phyloP scores from a whole-genome alignment of 2,113 vertebrate genomes.

The Cepphus grylle region DNA sequence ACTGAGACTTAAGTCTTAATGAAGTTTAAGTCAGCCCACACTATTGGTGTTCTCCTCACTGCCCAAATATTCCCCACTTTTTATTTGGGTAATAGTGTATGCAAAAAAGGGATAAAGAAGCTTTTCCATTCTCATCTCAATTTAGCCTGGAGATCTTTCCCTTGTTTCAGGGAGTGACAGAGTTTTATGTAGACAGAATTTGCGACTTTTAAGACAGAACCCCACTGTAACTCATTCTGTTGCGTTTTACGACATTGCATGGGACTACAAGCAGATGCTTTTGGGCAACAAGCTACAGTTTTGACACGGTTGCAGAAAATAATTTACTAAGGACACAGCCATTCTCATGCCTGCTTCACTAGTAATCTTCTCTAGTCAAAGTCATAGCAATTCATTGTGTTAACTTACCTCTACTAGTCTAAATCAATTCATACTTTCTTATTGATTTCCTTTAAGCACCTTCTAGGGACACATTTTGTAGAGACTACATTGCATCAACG shows the following conservation, averaged over 20 bases:
- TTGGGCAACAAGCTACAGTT: neutral
- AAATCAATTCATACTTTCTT: neutral
- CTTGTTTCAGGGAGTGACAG: neutral
- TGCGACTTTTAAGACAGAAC: neutral
- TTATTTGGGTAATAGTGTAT: neutral
- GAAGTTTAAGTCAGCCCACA: neutral
- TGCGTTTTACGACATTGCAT: neutral
- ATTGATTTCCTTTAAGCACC: neutral
- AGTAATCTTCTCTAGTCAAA: neutral
- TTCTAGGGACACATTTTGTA: neutral
- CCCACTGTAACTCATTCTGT: neutral
- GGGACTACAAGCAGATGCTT: neutral
- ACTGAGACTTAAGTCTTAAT: neutral
- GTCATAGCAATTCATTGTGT: neutral
- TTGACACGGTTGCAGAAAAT: neutral
- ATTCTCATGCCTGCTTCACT: neutral
- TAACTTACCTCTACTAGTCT: neutral
- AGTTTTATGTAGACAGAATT: fast-evolving
- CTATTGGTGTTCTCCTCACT: neutral
- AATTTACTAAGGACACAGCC: neutral
- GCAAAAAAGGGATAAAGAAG: neutral
- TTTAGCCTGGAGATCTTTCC: neutral
- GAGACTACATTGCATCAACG: neutral
- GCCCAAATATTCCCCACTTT: neutral
- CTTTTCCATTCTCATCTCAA: neutral